Evolutionary conservation across 2,888 invertebrate species (phyloP), one percentile per base, ranked within the genome.

Genomic region (Blastobasis adustella): DNA sequence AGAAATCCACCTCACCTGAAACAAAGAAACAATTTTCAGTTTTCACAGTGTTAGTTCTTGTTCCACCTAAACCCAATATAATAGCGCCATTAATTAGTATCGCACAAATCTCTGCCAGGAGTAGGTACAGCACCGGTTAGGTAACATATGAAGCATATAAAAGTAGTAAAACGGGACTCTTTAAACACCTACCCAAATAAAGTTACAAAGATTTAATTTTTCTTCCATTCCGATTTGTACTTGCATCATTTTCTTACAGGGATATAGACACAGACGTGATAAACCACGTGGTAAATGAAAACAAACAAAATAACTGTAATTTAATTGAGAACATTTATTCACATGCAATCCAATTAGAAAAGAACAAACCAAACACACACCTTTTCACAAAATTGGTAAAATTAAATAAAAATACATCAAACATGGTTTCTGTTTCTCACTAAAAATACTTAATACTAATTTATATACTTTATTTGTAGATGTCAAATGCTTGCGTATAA

Each of bases 311-410:
- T 23, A 23, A 23, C 23, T 23, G 23, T 59, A 69, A 66, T 70
- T 71, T 67, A 82, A 79, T 78, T 73, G 74, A 83, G 81, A 85
- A 87, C 86, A 85, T 88, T 88, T 88, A 88, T 86, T 88, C 84
- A 83, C 85, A 85, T 80, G 82, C 81, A 80, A 75, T 78, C 71
- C 80, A 77, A 76, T 75, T 75, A 73, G 72, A 73, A 77, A 79
- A 71, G 78, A 74, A 79, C 82, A 86, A 85, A 84, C 78, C 82
- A 85, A 86, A 86, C 86, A 82, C 84, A 77, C 83, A 74, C 73
- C 69, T 75, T 72, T 76, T 77, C 71, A 76, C 76, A 74, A 74
- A 76, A 81, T 23, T 23, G 23, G 23, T 23, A 23, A 23, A 23
- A 23, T 23, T 73, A 54, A 73, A 67, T 69, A 71, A 69, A 71